phyloP scores from a whole-genome alignment of 1,140 invertebrate genomes.

The Aphelinus certus region DNA sequence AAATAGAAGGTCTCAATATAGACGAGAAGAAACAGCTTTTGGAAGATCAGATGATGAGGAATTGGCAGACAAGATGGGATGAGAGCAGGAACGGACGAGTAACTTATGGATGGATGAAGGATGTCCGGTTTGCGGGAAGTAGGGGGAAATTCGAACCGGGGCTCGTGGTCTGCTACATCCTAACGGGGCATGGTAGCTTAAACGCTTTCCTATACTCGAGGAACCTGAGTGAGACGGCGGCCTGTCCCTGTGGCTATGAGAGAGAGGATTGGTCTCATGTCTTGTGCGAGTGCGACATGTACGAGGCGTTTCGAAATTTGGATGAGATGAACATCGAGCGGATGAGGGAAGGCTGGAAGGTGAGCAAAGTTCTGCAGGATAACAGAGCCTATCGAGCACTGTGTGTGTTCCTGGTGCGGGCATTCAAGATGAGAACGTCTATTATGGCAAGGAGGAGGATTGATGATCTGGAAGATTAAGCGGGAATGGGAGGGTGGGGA shows the following conservation, averaged over 20 bases:
- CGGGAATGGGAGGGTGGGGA: not conserved
- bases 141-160: not conserved
- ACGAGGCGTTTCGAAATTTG: not conserved
- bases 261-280: slow-evolving; percentile 7
- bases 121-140: not conserved
- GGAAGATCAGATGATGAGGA: not conserved
- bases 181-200: slow-evolving; percentile 7
- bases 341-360: not conserved
- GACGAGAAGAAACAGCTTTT: not conserved
- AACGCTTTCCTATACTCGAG: not conserved
- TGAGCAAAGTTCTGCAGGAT: not conserved
- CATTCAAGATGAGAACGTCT: not conserved
- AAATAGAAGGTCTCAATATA: not conserved
- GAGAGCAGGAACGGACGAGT: not conserved
- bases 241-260: not conserved
- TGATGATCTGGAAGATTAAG: not conserved
- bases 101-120: not conserved
- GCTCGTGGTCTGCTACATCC: not conserved
- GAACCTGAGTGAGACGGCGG: not conserved
- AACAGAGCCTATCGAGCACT: not conserved
- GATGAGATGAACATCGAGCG: not conserved
- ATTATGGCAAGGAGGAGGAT: not conserved
- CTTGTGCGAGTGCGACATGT: slow-evolving; percentile 1
- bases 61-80: not conserved
- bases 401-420: slow-evolving; percentile 1